Conservation (phyloP, 2,113 vertebrate genomes). For the Gambusia holbrooki region DNA sequence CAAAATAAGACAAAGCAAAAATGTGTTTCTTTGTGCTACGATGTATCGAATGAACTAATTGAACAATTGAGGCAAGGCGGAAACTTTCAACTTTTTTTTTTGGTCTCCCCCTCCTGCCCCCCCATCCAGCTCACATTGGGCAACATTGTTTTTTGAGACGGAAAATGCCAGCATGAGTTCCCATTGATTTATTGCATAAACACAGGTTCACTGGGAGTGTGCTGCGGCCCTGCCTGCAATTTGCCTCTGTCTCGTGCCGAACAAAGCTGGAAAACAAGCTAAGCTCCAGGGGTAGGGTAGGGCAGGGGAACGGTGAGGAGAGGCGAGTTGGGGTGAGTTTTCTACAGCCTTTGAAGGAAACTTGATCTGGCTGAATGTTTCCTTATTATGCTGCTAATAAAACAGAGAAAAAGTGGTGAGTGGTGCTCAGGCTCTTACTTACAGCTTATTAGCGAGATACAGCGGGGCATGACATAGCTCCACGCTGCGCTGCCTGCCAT, state of each 20-base stretch:
- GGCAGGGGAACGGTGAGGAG: no score
- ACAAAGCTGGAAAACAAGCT: conserved; percentile 38
- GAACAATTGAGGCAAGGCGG: neutral
- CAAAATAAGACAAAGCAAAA: no score
- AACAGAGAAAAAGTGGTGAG: conserved; percentile 41
- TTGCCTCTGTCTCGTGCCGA: conserved; percentile 38
- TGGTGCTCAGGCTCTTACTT: conserved; percentile 67
- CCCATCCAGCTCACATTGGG: neutral
- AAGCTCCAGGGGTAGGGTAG: conserved; percentile 34
- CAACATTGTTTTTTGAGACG: conserved; percentile 20
- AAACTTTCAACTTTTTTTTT: neutral
- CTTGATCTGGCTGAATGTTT: conserved; percentile 64
- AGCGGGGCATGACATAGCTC: conserved; percentile 64
- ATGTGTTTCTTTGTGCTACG: neutral
- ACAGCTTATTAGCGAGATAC: conserved; percentile 78
- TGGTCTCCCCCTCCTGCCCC: no score
- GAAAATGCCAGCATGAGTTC: conserved; percentile 35
- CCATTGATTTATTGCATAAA: conserved; percentile 44
- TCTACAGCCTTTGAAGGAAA: conserved; percentile 40
- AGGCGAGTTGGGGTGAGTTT: conserved; percentile 5
- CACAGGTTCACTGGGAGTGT: conserved; percentile 46
- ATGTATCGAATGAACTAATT: neutral
- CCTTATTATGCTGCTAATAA: conserved; percentile 66
- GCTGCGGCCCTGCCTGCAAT: conserved; percentile 34
- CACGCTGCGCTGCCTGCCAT: conserved; percentile 62